phyloP scores from a whole-genome alignment of 2,888 invertebrate genomes.

The Notodonta dromedarius region DNA sequence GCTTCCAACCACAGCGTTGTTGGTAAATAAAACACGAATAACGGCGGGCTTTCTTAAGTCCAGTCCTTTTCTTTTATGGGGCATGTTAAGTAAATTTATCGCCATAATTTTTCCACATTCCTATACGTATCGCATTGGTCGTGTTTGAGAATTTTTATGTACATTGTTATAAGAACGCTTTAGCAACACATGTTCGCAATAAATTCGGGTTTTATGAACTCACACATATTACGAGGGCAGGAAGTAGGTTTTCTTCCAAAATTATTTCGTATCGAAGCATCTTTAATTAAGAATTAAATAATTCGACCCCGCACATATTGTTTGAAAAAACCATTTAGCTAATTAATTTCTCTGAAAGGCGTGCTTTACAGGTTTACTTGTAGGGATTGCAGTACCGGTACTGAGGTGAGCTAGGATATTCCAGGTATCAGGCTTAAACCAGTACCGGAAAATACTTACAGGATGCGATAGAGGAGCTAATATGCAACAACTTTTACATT shows the following conservation, averaged over 20 bases:
- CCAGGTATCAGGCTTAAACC: too few relatives aligned
- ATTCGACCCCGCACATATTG: conserved; percentile 26
- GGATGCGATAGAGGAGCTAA: neutral
- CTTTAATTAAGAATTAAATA: conserved; percentile 18
- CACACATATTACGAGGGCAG: conserved; percentile 31
- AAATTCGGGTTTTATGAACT: conserved; percentile 47
- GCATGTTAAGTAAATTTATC: conserved; percentile 59
- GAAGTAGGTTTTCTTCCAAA: neutral
- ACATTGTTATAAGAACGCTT: conserved; percentile 45
- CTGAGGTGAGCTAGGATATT: too few relatives aligned
- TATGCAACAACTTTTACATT: neutral
- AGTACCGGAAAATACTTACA: too few relatives aligned
- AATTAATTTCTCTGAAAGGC: too few relatives aligned
- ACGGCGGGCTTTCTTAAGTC: conserved; percentile 41
- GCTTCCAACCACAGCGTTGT: conserved; percentile 5
- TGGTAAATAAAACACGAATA: conserved; percentile 24
- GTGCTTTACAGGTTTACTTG: too few relatives aligned
- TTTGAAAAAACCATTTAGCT: conserved; percentile 5
- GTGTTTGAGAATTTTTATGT: conserved; percentile 53
- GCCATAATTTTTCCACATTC: conserved; percentile 56
- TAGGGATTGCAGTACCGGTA: too few relatives aligned
- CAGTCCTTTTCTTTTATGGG: conserved; percentile 54
- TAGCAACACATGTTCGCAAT: conserved; percentile 49
- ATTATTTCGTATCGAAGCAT: neutral
- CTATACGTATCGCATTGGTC: conserved; percentile 49